Base-by-base conservation (phyloP, 2,113 vertebrate species). In the Pelecanus crispus region DNA sequence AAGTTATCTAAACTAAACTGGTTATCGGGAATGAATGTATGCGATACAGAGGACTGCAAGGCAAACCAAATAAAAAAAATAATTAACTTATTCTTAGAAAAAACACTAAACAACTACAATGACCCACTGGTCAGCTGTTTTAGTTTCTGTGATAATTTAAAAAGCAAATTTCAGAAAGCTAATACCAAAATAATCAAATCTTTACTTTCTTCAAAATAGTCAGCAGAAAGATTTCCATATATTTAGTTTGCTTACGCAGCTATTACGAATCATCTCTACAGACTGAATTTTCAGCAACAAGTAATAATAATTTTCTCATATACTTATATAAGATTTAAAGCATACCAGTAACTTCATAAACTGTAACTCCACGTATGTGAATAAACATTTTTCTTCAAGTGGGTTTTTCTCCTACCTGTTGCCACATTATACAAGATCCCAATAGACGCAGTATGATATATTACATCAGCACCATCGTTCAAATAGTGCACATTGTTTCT, bases 401-500 rank as follows among this genome's bases (percentile, higher is more conserved):
- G 65, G 13, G 17, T 79, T 79, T 74, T 84, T 68, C 71, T 94
- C 97, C 50, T 97, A 99, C 99, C 99, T 98, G 99, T 99, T 36
- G 99, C 99, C 92, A 99, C 97, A 75, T 99, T 99, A 90, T 99
- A 98, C 91, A 99, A 98, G 87, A 99, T 99, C 74, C 99, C 99
- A 68, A 99, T 31, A 14, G 99, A 99, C 6, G 99, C 99, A 13
- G 99, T 99, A 95, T 99, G 99, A 97, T 99, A 99, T 97, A 99
- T 98, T 75, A 99, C 99, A 96, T 99, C 99, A 56, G 99, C 98
- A 79, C 99, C 99, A 58, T 99, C 99, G 74, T 99, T 99, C 98
- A 99, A 98, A 97, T 99, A 99, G 98, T 99, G 99, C 92, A 99
- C 99, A 56, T 99, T 99, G 97, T 99, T 99, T 82, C 99, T 99